Evolutionary conservation across 92 coral and sea anemone species (phyloP), one percentile per base, ranked within the genome.

Genomic region (Isaurus tuberculatus): DNA sequence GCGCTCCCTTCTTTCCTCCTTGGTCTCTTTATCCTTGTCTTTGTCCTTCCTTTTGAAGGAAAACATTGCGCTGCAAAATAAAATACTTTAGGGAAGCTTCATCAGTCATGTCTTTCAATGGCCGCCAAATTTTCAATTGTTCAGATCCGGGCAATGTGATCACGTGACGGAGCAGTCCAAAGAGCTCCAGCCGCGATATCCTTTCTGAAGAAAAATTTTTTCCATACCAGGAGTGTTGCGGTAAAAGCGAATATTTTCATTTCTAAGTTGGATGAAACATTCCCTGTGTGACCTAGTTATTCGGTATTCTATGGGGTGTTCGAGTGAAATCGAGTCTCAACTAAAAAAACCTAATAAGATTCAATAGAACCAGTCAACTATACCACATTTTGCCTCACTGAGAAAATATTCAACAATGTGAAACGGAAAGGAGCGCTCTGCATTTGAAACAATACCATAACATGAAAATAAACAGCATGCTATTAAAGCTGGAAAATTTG

Each of bases 61-160:
- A 91, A 95, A 95, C 98, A 95, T 95, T 30, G 55, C 87, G 87
- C 75, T 74, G 84, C 17, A 16, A 93, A 89, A 79, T 28, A 66
- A 73, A 84, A 3, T n/a, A 36, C 65, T 25, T 25, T 44, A 55
- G 68, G 43, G 58, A 25, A 44, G 65, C 66, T 75, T 86, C 48
- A 26, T 10, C 68, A 63, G 34, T 63, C 36, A 70, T 55, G 42
- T 80, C 88, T 83, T 82, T 90, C 91, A 71, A 91, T 93, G 97
- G 94, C 97, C 97, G 97, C 97, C 97, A 93, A 93, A 93, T 93
- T 93, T 93, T 88, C 46, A 91, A 93, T 91, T 93, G 87, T 90
- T 73, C 84, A 72, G 79, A 84, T 84, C 94, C 91, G 90, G 91
- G 93, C 83, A 84, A 79, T 79, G 53, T 60, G 75, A 71, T 91